phyloP scores from a whole-genome alignment of 1,140 invertebrate genomes.

The Cepaea nemoralis region DNA sequence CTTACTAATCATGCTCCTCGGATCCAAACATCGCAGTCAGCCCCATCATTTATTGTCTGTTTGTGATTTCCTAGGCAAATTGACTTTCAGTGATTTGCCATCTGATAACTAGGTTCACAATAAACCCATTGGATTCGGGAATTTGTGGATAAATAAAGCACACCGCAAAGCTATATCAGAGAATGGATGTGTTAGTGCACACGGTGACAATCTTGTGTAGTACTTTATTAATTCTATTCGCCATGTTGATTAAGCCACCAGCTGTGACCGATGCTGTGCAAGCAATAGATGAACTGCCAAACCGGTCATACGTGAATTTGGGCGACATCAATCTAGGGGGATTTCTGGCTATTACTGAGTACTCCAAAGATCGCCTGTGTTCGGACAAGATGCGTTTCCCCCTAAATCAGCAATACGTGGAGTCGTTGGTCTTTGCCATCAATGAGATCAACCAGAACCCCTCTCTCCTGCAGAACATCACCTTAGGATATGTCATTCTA shows the following conservation, averaged over 20 bases:
- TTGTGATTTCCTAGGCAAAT: too few species aligned
- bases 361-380: constrained; percentile 68
- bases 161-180: too few species aligned
- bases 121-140: too few species aligned
- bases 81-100: too few species aligned
- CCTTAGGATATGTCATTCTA: constrained; percentile 29
- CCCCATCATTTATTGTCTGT: too few species aligned
- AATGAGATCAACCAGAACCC: constrained; percentile 24
- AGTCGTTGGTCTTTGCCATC: constrained; percentile 18
- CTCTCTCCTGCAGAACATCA: constrained; percentile 15
- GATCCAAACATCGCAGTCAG: too few species aligned
- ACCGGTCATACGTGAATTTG: constrained; percentile 39
- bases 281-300: constrained; percentile 32
- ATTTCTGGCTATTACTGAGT: constrained; percentile 79
- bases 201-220: too few species aligned
- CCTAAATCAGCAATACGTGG: constrained; percentile 77
- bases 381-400: constrained; percentile 79
- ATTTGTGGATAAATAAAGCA: too few species aligned
- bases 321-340: constrained; percentile 83
- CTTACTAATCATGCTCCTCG: too few species aligned
- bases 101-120: too few species aligned
- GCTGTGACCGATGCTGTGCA: neutral
- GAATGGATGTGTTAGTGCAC: too few species aligned
- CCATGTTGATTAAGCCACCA: neutral
- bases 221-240: neutral